Conservation (phyloP, 2,888 invertebrate genomes). For the Nipponacmea schrenckii region DNA sequence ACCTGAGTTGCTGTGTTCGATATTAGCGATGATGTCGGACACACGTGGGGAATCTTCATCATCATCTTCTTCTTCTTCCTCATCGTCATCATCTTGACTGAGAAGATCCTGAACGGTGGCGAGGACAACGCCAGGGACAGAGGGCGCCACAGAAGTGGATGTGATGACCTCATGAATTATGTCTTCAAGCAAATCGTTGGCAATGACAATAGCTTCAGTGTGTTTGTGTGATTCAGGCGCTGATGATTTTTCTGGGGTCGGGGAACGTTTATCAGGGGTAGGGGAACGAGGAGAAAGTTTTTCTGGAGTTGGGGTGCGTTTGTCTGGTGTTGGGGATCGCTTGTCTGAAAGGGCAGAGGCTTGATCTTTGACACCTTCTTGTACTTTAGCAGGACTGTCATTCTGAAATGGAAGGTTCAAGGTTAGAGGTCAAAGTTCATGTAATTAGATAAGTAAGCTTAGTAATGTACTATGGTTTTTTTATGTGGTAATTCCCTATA, state of each 20-base stretch:
- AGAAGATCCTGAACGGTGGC: constrained; percentile 61
- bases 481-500: too few relatives aligned
- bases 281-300: too few relatives aligned
- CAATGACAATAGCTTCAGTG: constrained; percentile 24
- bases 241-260: not conserved
- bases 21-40: not conserved
- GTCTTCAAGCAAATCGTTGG: constrained; percentile 55
- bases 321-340: too few relatives aligned
- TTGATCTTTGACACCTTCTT: constrained; percentile 12
- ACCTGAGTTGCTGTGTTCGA: not conserved
- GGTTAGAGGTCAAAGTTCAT: too few relatives aligned
- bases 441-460: too few relatives aligned
- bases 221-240: constrained; percentile 15
- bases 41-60: not conserved
- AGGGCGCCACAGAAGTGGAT: constrained; percentile 61
- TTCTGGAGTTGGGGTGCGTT: too few relatives aligned
- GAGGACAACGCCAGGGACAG: constrained; percentile 64
- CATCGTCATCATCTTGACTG: constrained; percentile 21
- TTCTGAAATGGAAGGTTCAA: constrained; percentile 25
- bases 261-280: too few relatives aligned
- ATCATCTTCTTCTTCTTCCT: constrained; percentile 11
- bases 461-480: too few relatives aligned
- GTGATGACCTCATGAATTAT: constrained; percentile 64
- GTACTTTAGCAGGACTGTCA: constrained; percentile 24
- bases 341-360: too few relatives aligned